Percentiles rank a stretch among this genome's conserved stretches.
phyloP scores from a whole-genome alignment of 2,797 vertebrate species.

The Lagocephalus sceleratus region DNA sequence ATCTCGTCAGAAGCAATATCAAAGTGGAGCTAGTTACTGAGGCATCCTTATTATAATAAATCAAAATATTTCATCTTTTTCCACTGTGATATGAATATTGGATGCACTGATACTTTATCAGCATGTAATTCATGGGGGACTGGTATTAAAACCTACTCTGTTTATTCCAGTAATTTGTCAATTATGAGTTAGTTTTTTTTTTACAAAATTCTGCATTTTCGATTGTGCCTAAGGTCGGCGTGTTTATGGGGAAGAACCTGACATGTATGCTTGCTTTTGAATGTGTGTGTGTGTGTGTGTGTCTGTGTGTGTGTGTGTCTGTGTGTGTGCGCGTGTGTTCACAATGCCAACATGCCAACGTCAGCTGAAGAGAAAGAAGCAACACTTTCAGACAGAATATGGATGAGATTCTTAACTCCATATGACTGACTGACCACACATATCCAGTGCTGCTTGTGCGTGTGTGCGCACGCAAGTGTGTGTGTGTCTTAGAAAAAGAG shows the following conservation, averaged over 20 bases:
- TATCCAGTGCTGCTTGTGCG: slow-evolving; percentile 7
- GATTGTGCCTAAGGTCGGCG: neutral
- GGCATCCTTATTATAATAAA: slow-evolving; percentile 21
- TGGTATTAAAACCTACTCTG: slow-evolving; percentile 31
- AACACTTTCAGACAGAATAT: slow-evolving; percentile 53
- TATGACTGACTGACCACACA: slow-evolving; percentile 56
- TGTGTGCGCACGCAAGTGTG: slow-evolving; percentile 18
- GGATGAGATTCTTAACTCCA: slow-evolving; percentile 64
- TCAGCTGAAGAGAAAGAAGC: slow-evolving; percentile 51
- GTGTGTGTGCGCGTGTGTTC: slow-evolving; percentile 33
- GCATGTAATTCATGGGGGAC: slow-evolving; percentile 35
- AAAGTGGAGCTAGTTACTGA: slow-evolving; percentile 37
- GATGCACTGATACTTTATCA: slow-evolving; percentile 35
- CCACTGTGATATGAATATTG: slow-evolving; percentile 21
- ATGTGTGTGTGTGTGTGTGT: neutral
- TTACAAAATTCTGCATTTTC: slow-evolving; percentile 13
- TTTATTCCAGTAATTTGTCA: slow-evolving; percentile 13
- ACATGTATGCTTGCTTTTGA: neutral
- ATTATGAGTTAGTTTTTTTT: slow-evolving; percentile 3
- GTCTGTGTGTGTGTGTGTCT: neutral
- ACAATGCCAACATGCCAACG: slow-evolving; percentile 48
- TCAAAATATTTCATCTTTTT: slow-evolving; percentile 44
- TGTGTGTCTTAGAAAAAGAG: slow-evolving; percentile 21
- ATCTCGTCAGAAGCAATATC: slow-evolving; percentile 51
- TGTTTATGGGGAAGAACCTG: too few relatives aligned